A percentile compares a stretch with the other conserved stretches of the same genome.
phyloP scores from a whole-genome alignment of 2,797 vertebrate genomes.

The Trachops cirrhosus region DNA sequence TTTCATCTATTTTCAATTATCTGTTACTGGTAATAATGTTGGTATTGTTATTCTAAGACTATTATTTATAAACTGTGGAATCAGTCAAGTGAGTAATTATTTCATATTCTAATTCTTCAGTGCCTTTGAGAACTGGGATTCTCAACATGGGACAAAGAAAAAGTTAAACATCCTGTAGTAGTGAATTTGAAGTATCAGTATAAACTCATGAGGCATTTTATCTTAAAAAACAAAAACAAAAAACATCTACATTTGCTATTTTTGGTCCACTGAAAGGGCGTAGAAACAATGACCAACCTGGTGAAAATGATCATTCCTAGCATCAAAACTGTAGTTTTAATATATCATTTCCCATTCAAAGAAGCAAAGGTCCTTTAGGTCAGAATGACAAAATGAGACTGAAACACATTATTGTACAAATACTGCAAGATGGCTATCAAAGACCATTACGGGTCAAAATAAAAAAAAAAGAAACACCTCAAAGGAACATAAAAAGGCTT shows the following conservation, averaged over 20 bases:
- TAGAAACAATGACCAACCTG: neutral
- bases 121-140: neutral
- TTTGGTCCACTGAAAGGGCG: neutral
- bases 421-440: neutral
- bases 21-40: neutral
- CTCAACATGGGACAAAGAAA: neutral
- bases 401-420: neutral
- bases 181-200: slow-evolving; percentile 16
- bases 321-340: neutral
- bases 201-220: neutral
- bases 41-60: neutral
- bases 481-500: neutral
- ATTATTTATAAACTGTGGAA: neutral
- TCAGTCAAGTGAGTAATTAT: neutral
- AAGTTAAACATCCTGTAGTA: neutral
- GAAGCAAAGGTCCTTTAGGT: neutral
- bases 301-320: neutral
- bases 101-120: neutral
- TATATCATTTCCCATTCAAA: neutral
- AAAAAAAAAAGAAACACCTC: neutral
- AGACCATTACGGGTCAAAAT: neutral
- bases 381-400: neutral
- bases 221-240: neutral
- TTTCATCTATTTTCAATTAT: neutral
- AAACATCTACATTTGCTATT: neutral